Evolutionary conservation across 53 echinoderm and acorn worm species (phyloP), one percentile per base, ranked within the genome.

Genomic region (Paracentrotus lividus): DNA sequence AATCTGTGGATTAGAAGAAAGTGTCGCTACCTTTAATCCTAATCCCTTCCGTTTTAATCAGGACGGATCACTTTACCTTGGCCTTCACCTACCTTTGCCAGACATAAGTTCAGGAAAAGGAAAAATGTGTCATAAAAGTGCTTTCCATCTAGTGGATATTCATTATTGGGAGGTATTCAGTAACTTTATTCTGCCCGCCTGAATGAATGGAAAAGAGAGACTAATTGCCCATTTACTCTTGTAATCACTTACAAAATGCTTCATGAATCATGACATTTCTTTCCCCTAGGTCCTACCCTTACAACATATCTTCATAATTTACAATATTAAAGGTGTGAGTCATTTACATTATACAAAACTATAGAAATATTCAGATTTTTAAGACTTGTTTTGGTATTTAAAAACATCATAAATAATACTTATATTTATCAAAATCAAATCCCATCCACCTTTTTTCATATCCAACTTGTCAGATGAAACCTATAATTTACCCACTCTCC

Each of bases 61-160:
- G 66, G 32, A 13, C 27, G 64, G 64, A 31, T 72, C 21, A 18
- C 5, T 15, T 72, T 40, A 72, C 72, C 72, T 72, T 72, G 72
- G 18, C 36, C 40, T 72, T 72, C 40, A 72, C 40, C 72, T 72
- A 36, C 72, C 40, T 72, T 20, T 40, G 36, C 72, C 72, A 72
- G 72, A 72, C 72, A 72, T 16, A 72, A 7, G 40, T 4, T 72
- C 72, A 72, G 72, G 72, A 72, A 72, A 40, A 72, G 72, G 72
- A 72, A 72, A 72, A 72, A 72, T 72, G 72, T 72, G 72, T 72
- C 72, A 72, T 72, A 40, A 72, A 72, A 18, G 36, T 40, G 72
- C 21, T 72, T 40, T 20, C 0, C 21, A 3, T 40, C 5, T 18
- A 40, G 72, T 38, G 36, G 21, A 38, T 72, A 38, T 32, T 40